Evolutionary conservation across 2,797 vertebrate species (phyloP), one percentile per base, ranked within the genome.

Genomic region (Halcyon smyrnensis): DNA sequence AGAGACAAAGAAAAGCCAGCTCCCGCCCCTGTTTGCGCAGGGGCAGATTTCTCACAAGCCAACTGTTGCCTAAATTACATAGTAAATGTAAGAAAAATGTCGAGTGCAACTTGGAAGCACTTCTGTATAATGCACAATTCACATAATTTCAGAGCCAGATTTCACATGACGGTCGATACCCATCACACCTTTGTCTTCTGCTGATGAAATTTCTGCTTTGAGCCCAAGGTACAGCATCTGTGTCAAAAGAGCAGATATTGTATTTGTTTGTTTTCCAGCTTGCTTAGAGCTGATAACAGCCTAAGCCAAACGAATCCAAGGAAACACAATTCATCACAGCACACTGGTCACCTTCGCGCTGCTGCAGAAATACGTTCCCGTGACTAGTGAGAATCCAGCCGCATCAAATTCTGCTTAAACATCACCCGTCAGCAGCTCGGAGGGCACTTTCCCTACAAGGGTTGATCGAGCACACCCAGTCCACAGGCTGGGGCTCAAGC

Each of bases 361-460:
- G 85, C 81, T 69, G 75, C 84, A 79, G 17, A 36, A 50, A 88
- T 15, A n/a, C 2, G 6, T 85, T 19, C 79, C 92, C 34, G 0
- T 3, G 12, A 23, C 77, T 50, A 39, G 15, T 7, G 12, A n/a
- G 8, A 73, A n/a, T 18, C 76, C 85, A 91, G n/a, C 48, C 74
- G 74, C 93, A 95, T 59, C 93, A 77, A 90, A 92, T 57, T 13
- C 85, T 43, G 39, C 81, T 96, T 34, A n/a, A 51, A 45, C 77
- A 11, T 34, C 84, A 56, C 74, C 85, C 27, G 9, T 28, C 74
- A 60, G 87, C 71, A 24, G 67, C 82, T 43, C 82, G 39, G 46
- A 27, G 64, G 50, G 46, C 80, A 17, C 73, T n/a, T 64, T 30
- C 51, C 73, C 84, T 71, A 5, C 32, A 15, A 41, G 74, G 51